Evolutionary conservation across 2,797 vertebrate genomes (phyloP), one percentile per base, ranked within the genome.

Genomic region (Heliangelus exortis): DNA sequence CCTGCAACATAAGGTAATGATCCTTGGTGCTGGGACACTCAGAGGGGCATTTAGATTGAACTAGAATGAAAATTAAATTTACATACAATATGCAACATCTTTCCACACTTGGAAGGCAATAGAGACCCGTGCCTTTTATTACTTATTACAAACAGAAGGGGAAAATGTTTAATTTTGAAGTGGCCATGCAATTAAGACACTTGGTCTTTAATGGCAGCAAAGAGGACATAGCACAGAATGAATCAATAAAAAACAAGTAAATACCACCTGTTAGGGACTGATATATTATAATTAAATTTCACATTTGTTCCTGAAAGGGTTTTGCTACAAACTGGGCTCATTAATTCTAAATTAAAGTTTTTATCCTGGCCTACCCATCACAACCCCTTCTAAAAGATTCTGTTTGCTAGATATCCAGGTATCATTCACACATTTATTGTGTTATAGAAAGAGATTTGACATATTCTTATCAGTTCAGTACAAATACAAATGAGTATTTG

Each of bases 321-420:
- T 69, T 43, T 58, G 55, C 50, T 67, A 63, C 29, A 84, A 87
- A 62, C 2, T 58, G 53, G 83, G 29, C 73, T 74, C 55, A 53
- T 92, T 78, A 89, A 85, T 86, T 90, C 39, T 36, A 75, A 95
- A 87, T 94, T 79, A 94, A 87, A 74, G 26, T 34, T 81, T 92
- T 96, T 84, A 93, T 89, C 71, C 67, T 72, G 61, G 66, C 25
- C 62, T 90, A 55, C 43, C 59, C 55, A 75, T 2, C 12, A 71
- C 48, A 78, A 51, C 36, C 55, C 41, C 19, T 62, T 82, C 80
- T 72, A 36, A 54, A 86, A 63, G 33, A 10, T 16, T 55, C 47
- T 47, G 25, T 75, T 91, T 85, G 45, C 50, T 88, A 63, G 51
- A 81, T 50, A 84, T 12, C 33, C 63, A 51, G 67, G 81, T 86